Conservation (phyloP, 1,140 invertebrate genomes). For the Penaeus vannamei region DNA sequence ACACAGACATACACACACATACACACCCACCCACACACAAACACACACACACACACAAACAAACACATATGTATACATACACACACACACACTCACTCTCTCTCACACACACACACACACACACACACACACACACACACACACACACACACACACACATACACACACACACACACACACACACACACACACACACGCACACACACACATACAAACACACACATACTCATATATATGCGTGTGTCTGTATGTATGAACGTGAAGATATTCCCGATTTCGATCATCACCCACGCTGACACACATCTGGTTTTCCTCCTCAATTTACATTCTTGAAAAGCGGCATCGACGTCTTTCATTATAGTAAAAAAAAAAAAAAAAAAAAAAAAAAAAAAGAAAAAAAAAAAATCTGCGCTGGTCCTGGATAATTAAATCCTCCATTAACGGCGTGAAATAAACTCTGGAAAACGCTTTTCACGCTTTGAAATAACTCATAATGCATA, state of each 20-base stretch:
- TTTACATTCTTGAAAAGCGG: too few species aligned
- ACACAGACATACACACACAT: not conserved
- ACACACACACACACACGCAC: too few species aligned
- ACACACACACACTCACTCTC: not conserved
- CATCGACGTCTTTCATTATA: too few species aligned
- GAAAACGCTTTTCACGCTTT: too few species aligned
- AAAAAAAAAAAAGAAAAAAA: too few species aligned
- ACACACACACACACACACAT: constrained; percentile 15
- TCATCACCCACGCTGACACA: not conserved
- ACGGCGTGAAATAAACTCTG: too few species aligned
- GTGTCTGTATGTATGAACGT: not conserved
- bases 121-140: constrained; percentile 10
- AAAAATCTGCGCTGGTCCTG: too few species aligned
- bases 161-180: too few species aligned
- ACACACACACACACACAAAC: not conserved
- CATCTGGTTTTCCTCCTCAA: not conserved
- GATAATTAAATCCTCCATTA: too few species aligned
- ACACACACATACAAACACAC: not conserved
- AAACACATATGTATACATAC: constrained; percentile 2
- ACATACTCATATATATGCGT: not conserved
- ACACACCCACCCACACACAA: too few species aligned
- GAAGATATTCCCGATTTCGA: not conserved
- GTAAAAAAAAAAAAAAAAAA: too few species aligned
- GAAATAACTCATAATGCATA: too few species aligned
- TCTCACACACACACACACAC: not conserved